Evolutionary conservation across 2,113 vertebrate species (phyloP), one percentile per base, ranked within the genome.

Genomic region (Hippocampus guttulatus): DNA sequence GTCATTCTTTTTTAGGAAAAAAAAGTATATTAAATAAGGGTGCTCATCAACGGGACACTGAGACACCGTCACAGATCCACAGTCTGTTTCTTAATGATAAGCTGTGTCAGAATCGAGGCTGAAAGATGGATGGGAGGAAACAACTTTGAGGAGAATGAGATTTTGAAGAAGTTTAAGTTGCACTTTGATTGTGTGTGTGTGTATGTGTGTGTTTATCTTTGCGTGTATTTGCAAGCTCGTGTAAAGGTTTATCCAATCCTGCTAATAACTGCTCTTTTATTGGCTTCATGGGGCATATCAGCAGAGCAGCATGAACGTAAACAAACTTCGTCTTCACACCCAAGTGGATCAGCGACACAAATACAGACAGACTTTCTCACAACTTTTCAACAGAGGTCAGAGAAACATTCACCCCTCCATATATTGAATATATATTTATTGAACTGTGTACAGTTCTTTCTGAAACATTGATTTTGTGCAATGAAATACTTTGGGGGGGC

Each of bases 131-230:
- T 61, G 67, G n/a, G 55, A 75, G 66, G 51, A 76, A 57, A 75
- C 54, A 60, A 58, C 73, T 80, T 80, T 67, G 69, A 70, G 64
- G 72, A 74, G 61, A 71, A 75, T 75, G 15, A 75, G 33, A 64
- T 77, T 78, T 74, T 75, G 12, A 75, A 38, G 33, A 38, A 38
- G 65, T 77, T 78, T 75, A 45, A 68, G 49, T 70, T 74, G 33
- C 75, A 64, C 61, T 81, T 69, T 73, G 67, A 73, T 77, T 33
- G 33, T 33, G 33, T 33, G 33, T 33, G 38, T 74, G 64, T 33
- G 30, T 33, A 5, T 33, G 30, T 33, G 33, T 38, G 33, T 38
- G 33, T 38, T 38, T 38, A 6, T 38, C 33, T 38, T 38, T 38
- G 30, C 30, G 0, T 33, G 30, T n/a, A n/a, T 3, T 60, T 55